Conservation (phyloP, 2,797 vertebrate species). For the Sebastes steindachneri region DNA sequence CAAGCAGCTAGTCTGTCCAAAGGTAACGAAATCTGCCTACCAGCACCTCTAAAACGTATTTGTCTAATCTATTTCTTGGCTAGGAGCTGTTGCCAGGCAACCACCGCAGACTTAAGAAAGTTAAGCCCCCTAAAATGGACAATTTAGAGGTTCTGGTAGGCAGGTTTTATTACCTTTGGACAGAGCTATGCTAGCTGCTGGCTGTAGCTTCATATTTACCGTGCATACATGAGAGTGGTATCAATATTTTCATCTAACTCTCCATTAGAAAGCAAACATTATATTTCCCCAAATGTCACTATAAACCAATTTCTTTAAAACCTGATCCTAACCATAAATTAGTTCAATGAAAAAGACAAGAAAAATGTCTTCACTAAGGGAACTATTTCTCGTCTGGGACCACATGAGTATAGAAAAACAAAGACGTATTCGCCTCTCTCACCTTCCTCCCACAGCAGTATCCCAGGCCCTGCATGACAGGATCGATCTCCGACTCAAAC, state of each 20-base stretch:
- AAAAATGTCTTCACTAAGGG: neutral
- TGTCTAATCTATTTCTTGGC: neutral
- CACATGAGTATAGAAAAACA: neutral
- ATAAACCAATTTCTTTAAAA: neutral
- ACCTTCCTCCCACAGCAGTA: slow-evolving; percentile 99
- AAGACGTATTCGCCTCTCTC: neutral
- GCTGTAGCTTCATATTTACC: neutral
- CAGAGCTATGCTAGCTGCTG: neutral
- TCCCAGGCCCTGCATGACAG: slow-evolving; percentile 96
- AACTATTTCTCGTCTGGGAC: neutral
- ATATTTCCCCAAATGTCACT: neutral
- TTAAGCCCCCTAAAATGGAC: neutral
- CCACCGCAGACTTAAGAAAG: neutral
- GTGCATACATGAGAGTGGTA: neutral
- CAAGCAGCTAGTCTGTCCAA: neutral
- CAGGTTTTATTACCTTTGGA: neutral
- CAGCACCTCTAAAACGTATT: neutral
- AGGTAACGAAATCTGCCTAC: neutral
- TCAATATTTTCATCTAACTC: neutral
- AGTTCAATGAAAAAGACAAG: neutral
- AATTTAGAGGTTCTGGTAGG: neutral
- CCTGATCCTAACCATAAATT: neutral
- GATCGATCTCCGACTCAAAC: slow-evolving; percentile 97
- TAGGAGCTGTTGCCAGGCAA: neutral
- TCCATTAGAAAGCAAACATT: neutral